Percentiles rank a stretch among this genome's conserved stretches.
Conservation (phyloP, 1,140 invertebrate genomes). For the Drosophila lini region DNA sequence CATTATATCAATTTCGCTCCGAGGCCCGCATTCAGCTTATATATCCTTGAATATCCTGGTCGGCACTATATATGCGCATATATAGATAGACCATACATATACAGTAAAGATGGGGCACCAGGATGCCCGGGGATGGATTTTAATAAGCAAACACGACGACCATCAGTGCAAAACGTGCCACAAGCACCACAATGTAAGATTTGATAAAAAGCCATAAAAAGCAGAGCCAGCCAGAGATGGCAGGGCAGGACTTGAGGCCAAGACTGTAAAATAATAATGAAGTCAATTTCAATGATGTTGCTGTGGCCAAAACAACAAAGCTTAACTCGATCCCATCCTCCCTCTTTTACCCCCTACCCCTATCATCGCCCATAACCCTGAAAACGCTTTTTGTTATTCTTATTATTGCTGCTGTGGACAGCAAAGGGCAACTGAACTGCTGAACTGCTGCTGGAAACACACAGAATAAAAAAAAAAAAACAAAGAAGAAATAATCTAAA, state of each 20-base stretch:
- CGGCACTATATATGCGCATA: slow-evolving; percentile 1
- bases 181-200: slow-evolving; percentile 72
- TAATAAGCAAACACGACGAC: slow-evolving; percentile 63
- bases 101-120: slow-evolving; percentile 15
- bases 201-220: slow-evolving; percentile 65
- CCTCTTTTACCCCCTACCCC: neutral
- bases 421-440: slow-evolving; percentile 42
- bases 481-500: slow-evolving; percentile 14
- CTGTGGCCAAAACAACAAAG: slow-evolving; percentile 43
- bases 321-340: slow-evolving; percentile 36
- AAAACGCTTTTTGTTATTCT: slow-evolving; percentile 46
- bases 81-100: slow-evolving; percentile 1
- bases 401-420: slow-evolving; percentile 51
- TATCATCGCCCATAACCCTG: slow-evolving; percentile 18
- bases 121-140: slow-evolving; percentile 54
- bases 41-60: slow-evolving; percentile 20
- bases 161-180: slow-evolving; percentile 68
- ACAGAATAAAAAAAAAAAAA: neutral
- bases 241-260: slow-evolving; percentile 46
- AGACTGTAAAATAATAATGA: slow-evolving; percentile 78
- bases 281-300: slow-evolving; percentile 77
- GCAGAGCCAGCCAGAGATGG: slow-evolving; percentile 22
- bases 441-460: neutral
- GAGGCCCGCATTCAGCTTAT: neutral
- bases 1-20: slow-evolving; percentile 42